phyloP scores from a whole-genome alignment of 2,797 vertebrate genomes.

The Eremophila alpestris region DNA sequence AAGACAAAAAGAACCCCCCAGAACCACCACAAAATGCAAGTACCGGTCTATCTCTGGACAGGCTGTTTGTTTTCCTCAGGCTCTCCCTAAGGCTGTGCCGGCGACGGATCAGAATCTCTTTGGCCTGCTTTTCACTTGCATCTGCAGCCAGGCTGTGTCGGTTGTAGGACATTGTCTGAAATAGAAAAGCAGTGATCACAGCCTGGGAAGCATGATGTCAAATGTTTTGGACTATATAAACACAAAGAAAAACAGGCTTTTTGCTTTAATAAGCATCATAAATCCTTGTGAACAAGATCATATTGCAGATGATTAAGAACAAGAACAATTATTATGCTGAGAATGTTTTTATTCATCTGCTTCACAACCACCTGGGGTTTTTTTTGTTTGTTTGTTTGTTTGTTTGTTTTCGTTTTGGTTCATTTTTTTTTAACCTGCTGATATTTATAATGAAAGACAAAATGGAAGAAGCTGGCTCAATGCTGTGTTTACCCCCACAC shows the following conservation, averaged over 20 bases:
- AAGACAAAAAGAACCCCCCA: rapidly evolving
- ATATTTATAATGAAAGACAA: constrained; percentile 8
- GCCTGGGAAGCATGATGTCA: background rate
- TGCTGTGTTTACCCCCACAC: background rate
- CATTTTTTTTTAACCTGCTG: background rate
- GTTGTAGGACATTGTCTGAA: constrained; percentile 90
- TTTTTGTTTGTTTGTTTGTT: background rate
- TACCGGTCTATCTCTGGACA: constrained; percentile 75
- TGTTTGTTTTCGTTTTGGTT: background rate
- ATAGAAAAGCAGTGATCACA: background rate
- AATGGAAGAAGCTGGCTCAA: background rate
- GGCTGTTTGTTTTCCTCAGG: constrained; percentile 79
- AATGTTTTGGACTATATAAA: background rate
- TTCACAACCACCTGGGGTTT: background rate
- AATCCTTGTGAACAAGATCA: background rate
- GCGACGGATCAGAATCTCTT: constrained; percentile 93
- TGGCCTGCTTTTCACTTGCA: constrained; percentile 82
- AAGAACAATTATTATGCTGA: background rate
- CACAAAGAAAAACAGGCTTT: background rate
- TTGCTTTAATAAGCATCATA: background rate
- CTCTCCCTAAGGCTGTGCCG: constrained; percentile 89
- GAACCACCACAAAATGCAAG: background rate
- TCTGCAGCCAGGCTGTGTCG: constrained; percentile 85
- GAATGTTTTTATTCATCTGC: background rate
- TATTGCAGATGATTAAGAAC: background rate